These are phyloP conservation scores for Drosophila emarginata DNA, from an alignment of 2,888 invertebrate species.

Conservation along the genomic window DNA sequence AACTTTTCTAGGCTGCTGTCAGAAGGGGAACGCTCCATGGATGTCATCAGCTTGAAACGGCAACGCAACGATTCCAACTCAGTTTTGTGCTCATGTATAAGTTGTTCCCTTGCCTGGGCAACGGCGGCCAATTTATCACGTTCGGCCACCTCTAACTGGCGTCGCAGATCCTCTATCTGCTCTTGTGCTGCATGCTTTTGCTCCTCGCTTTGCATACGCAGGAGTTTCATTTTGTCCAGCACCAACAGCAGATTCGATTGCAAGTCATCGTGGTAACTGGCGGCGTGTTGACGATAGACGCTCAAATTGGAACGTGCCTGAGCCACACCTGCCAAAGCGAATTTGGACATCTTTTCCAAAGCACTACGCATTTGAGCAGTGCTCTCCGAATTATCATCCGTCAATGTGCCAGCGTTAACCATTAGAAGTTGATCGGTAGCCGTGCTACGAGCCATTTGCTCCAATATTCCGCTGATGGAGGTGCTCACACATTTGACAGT, in stretches of 20 bases:
- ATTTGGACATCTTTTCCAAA: slow-evolving; percentile 81
- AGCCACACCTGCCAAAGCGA: slow-evolving; percentile 84
- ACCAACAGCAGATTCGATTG: slow-evolving; percentile 83
- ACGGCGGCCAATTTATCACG: slow-evolving; percentile 84
- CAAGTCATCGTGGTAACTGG: slow-evolving; percentile 84
- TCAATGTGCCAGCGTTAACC: slow-evolving; percentile 79
- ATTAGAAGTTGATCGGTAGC: slow-evolving; percentile 74
- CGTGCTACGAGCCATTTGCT: slow-evolving; percentile 71
- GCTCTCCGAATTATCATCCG: slow-evolving; percentile 85
- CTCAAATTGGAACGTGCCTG: slow-evolving; percentile 86
- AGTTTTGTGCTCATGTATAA: slow-evolving; percentile 88
- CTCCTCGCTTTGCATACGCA: slow-evolving; percentile 84
- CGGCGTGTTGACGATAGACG: slow-evolving; percentile 84
- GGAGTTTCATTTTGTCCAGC: slow-evolving; percentile 84
- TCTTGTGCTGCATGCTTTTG: slow-evolving; percentile 82
- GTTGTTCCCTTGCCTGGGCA: slow-evolving; percentile 87
- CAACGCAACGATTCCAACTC: slow-evolving; percentile 90
- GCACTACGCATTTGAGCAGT: slow-evolving; percentile 86
- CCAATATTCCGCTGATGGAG: slow-evolving; percentile 67
- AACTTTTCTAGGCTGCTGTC: slow-evolving; percentile 90
- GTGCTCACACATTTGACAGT: slow-evolving; percentile 57
- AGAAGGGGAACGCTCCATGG: slow-evolving; percentile 90
- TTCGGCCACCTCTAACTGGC: slow-evolving; percentile 60
- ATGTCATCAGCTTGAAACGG: slow-evolving; percentile 89
- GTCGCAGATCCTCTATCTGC: slow-evolving; percentile 73